Evolutionary conservation across 2,113 vertebrate species (phyloP).

Genomic region (Corythaeola cristata): DNA sequence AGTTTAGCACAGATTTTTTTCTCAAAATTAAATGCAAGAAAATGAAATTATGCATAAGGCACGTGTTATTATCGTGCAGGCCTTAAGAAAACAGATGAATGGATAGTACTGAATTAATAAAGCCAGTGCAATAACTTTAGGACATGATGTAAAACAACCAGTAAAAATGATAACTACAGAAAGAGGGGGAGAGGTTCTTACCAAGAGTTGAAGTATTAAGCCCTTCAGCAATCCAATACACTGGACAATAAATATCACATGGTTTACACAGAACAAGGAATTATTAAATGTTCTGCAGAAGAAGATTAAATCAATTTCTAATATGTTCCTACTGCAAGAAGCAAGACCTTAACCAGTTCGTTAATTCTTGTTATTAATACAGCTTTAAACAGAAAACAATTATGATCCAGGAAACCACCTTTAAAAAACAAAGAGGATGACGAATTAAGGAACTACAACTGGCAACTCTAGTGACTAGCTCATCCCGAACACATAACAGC

Average conservation of each 20-base stretch:
- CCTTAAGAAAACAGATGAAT: background rate
- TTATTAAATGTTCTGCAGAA: background rate
- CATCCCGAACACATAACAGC: background rate
- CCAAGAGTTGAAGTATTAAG: background rate
- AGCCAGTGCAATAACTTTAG: background rate
- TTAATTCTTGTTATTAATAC: background rate
- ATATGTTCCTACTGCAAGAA: background rate
- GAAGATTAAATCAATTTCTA: background rate
- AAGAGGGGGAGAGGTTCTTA: background rate
- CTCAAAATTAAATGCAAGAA: background rate
- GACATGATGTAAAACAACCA: background rate
- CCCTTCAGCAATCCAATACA: background rate
- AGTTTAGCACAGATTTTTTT: background rate
- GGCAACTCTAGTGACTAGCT: background rate
- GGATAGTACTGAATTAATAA: background rate
- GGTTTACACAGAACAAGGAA: background rate
- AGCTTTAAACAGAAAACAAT: background rate
- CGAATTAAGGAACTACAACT: background rate
- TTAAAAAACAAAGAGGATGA: background rate
- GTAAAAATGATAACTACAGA: background rate
- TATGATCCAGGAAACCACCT: background rate
- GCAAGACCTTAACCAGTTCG: background rate
- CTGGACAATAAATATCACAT: background rate
- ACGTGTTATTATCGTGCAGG: background rate
- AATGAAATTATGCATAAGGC: background rate